Evolutionary conservation across 2,888 invertebrate genomes (phyloP).

Genomic region (Ochropleura plecta): DNA sequence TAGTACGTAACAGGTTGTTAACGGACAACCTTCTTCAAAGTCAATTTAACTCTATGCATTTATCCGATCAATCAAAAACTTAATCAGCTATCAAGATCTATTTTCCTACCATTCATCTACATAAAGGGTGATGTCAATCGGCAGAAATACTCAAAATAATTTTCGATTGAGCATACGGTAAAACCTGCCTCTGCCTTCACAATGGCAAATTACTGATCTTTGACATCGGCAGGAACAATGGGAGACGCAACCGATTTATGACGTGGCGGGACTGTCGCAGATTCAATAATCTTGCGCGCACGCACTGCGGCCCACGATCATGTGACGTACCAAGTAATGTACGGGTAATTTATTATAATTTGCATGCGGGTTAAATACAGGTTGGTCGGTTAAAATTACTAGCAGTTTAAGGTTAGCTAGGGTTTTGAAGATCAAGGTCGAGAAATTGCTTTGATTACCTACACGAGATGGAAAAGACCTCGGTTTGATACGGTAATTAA

Average conservation of each 20-base stretch:
- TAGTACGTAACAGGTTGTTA: slow-evolving; percentile 34
- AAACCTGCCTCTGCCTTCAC: slow-evolving; percentile 76
- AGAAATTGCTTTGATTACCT: slow-evolving; percentile 51
- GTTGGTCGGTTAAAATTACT: slow-evolving; percentile 64
- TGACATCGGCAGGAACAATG: slow-evolving; percentile 88
- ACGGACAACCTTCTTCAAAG: slow-evolving; percentile 15
- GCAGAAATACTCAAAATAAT: slow-evolving; percentile 28
- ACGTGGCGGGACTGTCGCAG: slow-evolving; percentile 78
- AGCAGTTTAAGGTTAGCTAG: slow-evolving; percentile 57
- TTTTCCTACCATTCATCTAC: slow-evolving; percentile 30
- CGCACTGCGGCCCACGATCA: slow-evolving; percentile 75
- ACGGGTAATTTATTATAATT: slow-evolving; percentile 72
- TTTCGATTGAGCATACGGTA: slow-evolving; percentile 48
- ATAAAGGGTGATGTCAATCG: slow-evolving; percentile 30
- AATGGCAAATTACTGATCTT: slow-evolving; percentile 90
- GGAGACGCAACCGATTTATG: slow-evolving; percentile 82
- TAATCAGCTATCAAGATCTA: slow-evolving; percentile 32
- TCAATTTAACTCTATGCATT: slow-evolving; percentile 32
- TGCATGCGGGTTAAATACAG: slow-evolving; percentile 71
- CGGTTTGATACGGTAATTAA: slow-evolving; percentile 29
- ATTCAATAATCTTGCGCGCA: slow-evolving; percentile 78
- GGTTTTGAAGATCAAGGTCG: slow-evolving; percentile 60
- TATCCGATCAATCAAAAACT: slow-evolving; percentile 38
- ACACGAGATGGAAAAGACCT: slow-evolving; percentile 37
- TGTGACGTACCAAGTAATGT: slow-evolving; percentile 70